Conservation (phyloP, 2,797 vertebrate species). For the Scomberomorus guttatus region DNA sequence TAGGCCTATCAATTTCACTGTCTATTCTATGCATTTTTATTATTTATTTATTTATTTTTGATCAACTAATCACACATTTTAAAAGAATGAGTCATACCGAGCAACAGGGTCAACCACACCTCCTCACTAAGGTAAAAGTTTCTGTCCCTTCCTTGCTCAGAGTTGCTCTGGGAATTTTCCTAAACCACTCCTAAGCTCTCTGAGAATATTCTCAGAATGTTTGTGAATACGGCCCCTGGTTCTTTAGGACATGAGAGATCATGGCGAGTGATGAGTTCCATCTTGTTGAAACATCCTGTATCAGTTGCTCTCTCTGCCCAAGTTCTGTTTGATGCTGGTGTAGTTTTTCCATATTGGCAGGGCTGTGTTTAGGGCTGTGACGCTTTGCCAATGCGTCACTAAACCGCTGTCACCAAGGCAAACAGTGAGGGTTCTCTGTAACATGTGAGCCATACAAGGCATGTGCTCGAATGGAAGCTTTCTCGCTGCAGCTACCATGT, state of each 20-base stretch:
- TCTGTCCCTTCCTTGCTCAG: too few relatives aligned
- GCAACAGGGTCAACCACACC: too few relatives aligned
- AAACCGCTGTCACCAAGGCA: conserved; percentile 14
- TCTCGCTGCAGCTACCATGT: conserved; percentile 2
- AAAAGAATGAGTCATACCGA: too few relatives aligned
- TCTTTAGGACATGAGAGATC: neutral
- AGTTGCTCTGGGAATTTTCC: too few relatives aligned
- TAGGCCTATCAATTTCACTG: too few relatives aligned
- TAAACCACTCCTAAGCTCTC: too few relatives aligned
- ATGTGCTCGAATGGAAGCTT: conserved; percentile 17
- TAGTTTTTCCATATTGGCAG: conserved; percentile 29
- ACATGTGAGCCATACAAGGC: conserved; percentile 26
- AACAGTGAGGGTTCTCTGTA: conserved; percentile 23
- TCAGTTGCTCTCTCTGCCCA: conserved; percentile 3
- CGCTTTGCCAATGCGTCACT: conserved; percentile 12
- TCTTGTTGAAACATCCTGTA: conserved; percentile 26
- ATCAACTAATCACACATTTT: too few relatives aligned
- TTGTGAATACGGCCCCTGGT: too few relatives aligned
- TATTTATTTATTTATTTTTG: too few relatives aligned
- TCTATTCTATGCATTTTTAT: too few relatives aligned
- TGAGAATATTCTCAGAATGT: too few relatives aligned
- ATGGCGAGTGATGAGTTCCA: conserved; percentile 18
- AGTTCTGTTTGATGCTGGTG: conserved; percentile 16
- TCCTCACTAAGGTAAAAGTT: too few relatives aligned
- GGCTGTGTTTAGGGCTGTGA: conserved; percentile 34